Evolutionary conservation across 2,888 invertebrate genomes (phyloP), one percentile per base, ranked within the genome.

Genomic region (Osmoderma eremita): DNA sequence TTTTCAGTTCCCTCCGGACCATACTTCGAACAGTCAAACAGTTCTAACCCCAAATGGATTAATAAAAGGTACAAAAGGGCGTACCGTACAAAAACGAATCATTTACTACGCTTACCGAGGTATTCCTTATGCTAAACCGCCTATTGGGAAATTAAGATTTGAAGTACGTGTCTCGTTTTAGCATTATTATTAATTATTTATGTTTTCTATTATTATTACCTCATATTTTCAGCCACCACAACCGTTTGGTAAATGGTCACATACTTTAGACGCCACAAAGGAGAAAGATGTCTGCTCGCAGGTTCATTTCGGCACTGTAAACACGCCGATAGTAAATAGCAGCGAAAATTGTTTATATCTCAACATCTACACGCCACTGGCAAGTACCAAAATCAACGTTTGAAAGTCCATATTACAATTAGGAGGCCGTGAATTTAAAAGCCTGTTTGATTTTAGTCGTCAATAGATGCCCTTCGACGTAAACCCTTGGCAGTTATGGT

Each of bases 401-500:
- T 17, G 1, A 42, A 6, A 3, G 5, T 42, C 6, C 5, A 12
- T 17, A 6, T 42, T 12, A 13, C 6, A 17, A 15, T 42, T 13
- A n/a, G 42, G 8, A 39, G 39, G 3, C 13, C 39, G 13, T 13
- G 39, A 39, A 39, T 39, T 20, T 10, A 1, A 18, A 17, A 17
- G 12, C 17, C 10, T 18, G 10, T 20, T n/a, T 12, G 22, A 48
- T 36, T 36, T 10, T 22, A 54, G 54, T 18, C 54, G 8, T 39
- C 54, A 1, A n/a, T 1, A 20, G 20, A 54, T n/a, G 2, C 49
- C 10, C 0, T 22, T 13, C 1, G 8, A 4, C 49, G 12, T n/a
- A 12, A 17, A n/a, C 41, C 39, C n/a, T 42, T 75, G 10, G 76
- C 79, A 5, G 77, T 77, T 15, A 77, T 78, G 76, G 76, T 79